Conservation (phyloP, 2,113 vertebrate genomes). For the Laticauda laticaudata region DNA sequence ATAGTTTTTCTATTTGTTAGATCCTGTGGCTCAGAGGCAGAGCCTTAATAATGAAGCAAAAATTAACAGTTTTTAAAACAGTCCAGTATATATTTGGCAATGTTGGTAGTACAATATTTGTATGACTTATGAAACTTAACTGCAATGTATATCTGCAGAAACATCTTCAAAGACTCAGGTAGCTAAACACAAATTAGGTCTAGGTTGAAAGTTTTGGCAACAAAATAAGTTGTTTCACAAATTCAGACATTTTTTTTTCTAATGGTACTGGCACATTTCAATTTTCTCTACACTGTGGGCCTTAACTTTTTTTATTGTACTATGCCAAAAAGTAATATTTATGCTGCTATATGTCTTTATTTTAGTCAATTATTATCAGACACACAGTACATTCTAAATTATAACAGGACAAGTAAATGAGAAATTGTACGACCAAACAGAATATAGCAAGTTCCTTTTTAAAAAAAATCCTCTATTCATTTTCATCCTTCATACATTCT, state of each 20-base stretch:
- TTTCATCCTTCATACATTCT: not conserved
- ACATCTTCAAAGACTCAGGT: slow-evolving; percentile 33
- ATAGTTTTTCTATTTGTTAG: slow-evolving; percentile 33
- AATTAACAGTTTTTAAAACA: slow-evolving; percentile 8
- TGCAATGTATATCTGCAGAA: slow-evolving; percentile 18
- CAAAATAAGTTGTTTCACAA: slow-evolving; percentile 29
- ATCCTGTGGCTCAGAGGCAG: slow-evolving; percentile 24
- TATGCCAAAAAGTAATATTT: slow-evolving; percentile 71
- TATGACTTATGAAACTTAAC: slow-evolving; percentile 23
- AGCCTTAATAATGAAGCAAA: slow-evolving; percentile 22
- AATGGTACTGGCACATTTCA: slow-evolving; percentile 44
- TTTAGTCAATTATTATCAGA: slow-evolving; percentile 47
- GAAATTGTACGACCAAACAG: not conserved
- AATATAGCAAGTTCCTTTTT: slow-evolving; percentile 4
- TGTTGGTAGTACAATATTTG: slow-evolving; percentile 46
- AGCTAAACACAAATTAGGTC: not conserved
- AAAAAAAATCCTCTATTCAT: not conserved
- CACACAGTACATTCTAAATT: slow-evolving; percentile 39
- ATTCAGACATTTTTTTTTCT: slow-evolving; percentile 46
- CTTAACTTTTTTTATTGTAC: slow-evolving; percentile 61
- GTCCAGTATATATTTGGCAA: slow-evolving; percentile 24
- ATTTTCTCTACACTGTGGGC: slow-evolving; percentile 38
- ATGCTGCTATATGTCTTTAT: slow-evolving; percentile 52
- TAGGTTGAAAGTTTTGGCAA: slow-evolving; percentile 26
- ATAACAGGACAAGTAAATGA: slow-evolving; percentile 42